Percentiles rank a stretch among this genome's conserved stretches.
These are phyloP conservation scores for Drosophila anomelani DNA, from an alignment of 2,888 invertebrate species.

Conservation along the genomic window DNA sequence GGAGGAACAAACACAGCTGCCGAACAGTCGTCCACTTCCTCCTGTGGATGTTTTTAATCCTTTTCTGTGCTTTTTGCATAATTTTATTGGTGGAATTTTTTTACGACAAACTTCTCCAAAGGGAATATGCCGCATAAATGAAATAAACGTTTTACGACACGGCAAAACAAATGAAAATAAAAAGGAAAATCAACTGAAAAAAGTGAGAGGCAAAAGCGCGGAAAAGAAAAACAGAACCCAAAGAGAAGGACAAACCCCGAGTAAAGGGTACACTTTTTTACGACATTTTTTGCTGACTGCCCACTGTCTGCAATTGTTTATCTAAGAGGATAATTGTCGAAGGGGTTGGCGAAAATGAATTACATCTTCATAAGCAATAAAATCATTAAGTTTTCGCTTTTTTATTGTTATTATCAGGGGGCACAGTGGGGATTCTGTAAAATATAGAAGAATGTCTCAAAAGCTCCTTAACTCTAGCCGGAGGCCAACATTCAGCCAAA, in stretches of 20 bases:
- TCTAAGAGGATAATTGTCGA: conserved; percentile 76
- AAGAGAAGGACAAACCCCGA: conserved; percentile 14
- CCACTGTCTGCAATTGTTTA: conserved; percentile 66
- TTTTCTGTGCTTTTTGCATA: conserved; percentile 68
- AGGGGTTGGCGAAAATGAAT: conserved; percentile 72
- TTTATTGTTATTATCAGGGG: conserved; percentile 59
- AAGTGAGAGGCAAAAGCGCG: conserved; percentile 64
- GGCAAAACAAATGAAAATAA: conserved; percentile 38
- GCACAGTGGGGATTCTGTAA: conserved; percentile 32
- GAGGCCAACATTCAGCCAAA: neutral
- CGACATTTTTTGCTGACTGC: conserved; percentile 67
- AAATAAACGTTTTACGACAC: conserved; percentile 78
- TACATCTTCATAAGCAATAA: conserved; percentile 79
- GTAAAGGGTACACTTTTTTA: conserved; percentile 26
- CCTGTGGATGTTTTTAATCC: conserved; percentile 71
- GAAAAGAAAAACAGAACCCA: conserved; percentile 70
- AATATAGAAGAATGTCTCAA: conserved; percentile 39
- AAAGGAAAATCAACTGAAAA: conserved; percentile 48
- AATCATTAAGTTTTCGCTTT: conserved; percentile 71
- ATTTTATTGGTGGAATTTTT: conserved; percentile 68
- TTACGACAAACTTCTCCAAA: conserved; percentile 66
- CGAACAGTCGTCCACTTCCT: conserved; percentile 43
- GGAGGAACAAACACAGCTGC: conserved; percentile 65
- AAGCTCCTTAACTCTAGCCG: conserved; percentile 33
- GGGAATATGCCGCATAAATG: conserved; percentile 78